Conservation (phyloP, 2,797 vertebrate genomes). For the Adrianichthys oophorus region DNA sequence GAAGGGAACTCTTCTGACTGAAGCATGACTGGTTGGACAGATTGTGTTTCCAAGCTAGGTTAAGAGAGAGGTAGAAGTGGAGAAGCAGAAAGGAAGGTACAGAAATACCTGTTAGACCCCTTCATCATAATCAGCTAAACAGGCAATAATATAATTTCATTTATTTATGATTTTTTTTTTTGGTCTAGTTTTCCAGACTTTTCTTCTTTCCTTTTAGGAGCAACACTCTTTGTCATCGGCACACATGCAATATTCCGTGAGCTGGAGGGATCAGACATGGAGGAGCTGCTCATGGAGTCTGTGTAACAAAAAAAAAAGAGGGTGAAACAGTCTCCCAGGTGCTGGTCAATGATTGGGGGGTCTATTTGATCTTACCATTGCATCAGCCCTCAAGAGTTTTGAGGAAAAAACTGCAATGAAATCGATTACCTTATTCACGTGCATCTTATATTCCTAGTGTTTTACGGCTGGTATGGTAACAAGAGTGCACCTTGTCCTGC, state of each 20-base stretch:
- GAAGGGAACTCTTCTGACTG: not conserved
- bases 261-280: constrained; percentile 78
- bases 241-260: constrained; percentile 88
- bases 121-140: not conserved
- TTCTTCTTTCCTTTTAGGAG: constrained; percentile 73
- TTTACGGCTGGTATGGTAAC: constrained; percentile 11
- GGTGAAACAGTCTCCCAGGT: constrained; percentile 22
- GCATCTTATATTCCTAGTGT: constrained; percentile 20
- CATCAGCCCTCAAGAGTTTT: constrained; percentile 4
- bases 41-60: not conserved
- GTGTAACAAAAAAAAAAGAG: constrained; percentile 71
- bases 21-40: not conserved
- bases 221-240: constrained; percentile 89
- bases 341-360: constrained; percentile 17
- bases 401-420: constrained; percentile 6
- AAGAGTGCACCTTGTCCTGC: constrained; percentile 32
- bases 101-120: not conserved
- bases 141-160: not conserved
- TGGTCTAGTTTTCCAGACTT: constrained; percentile 25
- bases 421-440: constrained; percentile 20
- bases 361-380: constrained; percentile 40
- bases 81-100: not conserved
- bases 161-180: constrained; percentile 5
- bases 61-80: not conserved
- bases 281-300: constrained; percentile 88